phyloP scores from a whole-genome alignment of 2,888 invertebrate species.

The Ischnura elegans region DNA sequence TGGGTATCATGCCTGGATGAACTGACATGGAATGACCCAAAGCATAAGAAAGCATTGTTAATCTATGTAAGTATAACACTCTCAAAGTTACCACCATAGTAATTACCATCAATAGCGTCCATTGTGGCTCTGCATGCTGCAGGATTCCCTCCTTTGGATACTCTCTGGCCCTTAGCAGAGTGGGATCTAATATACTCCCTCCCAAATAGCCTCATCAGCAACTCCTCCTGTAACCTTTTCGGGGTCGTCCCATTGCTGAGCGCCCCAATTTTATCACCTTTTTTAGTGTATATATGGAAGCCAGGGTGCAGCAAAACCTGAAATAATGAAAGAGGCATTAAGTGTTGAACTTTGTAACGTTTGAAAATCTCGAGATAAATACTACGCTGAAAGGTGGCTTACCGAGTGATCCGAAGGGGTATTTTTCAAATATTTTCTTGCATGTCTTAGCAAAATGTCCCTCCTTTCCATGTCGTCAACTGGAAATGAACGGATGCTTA shows the following conservation, averaged over 20 bases:
- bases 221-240: neutral
- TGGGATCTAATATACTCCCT: neutral
- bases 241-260: neutral
- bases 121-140: neutral
- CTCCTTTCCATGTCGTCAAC: neutral
- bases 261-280: neutral
- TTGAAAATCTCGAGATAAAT: no score
- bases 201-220: neutral
- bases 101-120: neutral
- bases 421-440: neutral
- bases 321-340: neutral
- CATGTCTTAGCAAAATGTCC: neutral
- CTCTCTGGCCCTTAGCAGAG: neutral
- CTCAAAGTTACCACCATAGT: neutral
- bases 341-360: neutral
- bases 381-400: no score
- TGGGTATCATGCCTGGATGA: no score
- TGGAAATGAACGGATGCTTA: neutral
- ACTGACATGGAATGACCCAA: no score
- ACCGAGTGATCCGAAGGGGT: no score
- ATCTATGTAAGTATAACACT: no score
- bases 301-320: neutral
- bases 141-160: neutral
- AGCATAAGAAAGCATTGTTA: no score
- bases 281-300: neutral